phyloP scores from a whole-genome alignment of 1,140 invertebrate genomes.

The Penaeus japonicus region DNA sequence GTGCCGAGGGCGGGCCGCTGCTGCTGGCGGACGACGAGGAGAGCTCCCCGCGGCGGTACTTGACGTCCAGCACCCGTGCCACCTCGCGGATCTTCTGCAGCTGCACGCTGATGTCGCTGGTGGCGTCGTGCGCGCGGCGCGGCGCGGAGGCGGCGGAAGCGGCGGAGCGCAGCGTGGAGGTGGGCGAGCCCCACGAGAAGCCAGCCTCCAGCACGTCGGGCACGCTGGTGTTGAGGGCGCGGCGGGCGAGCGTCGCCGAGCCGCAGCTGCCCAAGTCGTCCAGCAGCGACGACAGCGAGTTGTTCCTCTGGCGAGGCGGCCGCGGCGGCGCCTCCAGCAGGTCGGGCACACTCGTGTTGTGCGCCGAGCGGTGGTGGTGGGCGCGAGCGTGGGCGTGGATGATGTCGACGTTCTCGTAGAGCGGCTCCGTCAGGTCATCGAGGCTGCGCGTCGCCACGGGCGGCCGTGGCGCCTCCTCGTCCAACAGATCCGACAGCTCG shows the following conservation, averaged over 20 bases:
- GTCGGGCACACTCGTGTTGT: conserved; percentile 37
- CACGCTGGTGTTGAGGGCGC: conserved; percentile 41
- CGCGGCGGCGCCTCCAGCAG: conserved; percentile 31
- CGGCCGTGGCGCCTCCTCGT: conserved; percentile 29
- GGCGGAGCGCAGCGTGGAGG: conserved; percentile 35
- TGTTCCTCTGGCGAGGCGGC: conserved; percentile 36
- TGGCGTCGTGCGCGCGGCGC: background rate
- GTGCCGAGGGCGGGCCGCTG: conserved; percentile 4
- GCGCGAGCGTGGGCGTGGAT: conserved; percentile 24
- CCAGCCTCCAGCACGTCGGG: conserved; percentile 39
- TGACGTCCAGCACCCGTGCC: conserved; percentile 51
- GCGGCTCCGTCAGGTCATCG: conserved; percentile 55
- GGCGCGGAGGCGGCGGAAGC: background rate
- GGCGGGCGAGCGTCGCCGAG: background rate
- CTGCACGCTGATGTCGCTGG: conserved; percentile 47
- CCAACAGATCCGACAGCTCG: conserved; percentile 55
- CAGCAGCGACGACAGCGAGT: conserved; percentile 39
- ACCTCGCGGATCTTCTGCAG: conserved; percentile 54
- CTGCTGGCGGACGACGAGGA: conserved; percentile 37
- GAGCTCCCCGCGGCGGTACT: conserved; percentile 48
- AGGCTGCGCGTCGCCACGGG: conserved; percentile 39
- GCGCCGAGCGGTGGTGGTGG: background rate
- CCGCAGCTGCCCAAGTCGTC: background rate
- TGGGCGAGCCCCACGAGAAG: conserved; percentile 25
- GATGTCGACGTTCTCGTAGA: conserved; percentile 52